Conservation (phyloP, 2,888 invertebrate species). For the Alcis repandata region DNA sequence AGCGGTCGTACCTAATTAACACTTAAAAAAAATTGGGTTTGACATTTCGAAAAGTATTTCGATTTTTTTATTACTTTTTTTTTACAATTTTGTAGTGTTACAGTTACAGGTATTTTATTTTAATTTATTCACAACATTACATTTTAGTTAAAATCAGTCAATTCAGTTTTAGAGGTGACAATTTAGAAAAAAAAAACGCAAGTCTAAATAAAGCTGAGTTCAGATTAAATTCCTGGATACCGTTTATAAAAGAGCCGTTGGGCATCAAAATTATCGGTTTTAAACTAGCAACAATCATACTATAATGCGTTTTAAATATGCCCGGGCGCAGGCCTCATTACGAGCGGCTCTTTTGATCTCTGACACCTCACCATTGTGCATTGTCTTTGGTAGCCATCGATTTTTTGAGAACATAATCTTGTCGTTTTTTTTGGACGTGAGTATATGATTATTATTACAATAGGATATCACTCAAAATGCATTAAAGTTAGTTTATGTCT, state of each 20-base stretch:
- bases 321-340: slow-evolving; percentile 55
- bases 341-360: slow-evolving; percentile 62
- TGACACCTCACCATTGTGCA: slow-evolving; percentile 46
- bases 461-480: too few species aligned
- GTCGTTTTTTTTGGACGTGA: not conserved
- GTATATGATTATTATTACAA: too few species aligned
- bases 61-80: too few species aligned
- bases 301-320: slow-evolving; percentile 73
- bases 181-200: not conserved
- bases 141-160: too few species aligned
- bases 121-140: too few species aligned
- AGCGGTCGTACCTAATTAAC: too few species aligned
- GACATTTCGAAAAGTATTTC: too few species aligned
- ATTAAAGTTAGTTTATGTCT: too few species aligned
- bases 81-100: too few species aligned
- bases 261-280: slow-evolving; percentile 67
- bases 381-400: slow-evolving; percentile 37
- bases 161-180: too few species aligned
- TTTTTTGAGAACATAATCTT: slow-evolving; percentile 4
- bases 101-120: too few species aligned
- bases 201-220: slow-evolving; percentile 1
- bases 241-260: slow-evolving; percentile 42
- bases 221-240: slow-evolving; percentile 8
- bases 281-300: slow-evolving; percentile 69
- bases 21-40: too few species aligned